A percentile compares a stretch with the other conserved stretches of the same genome.
phyloP scores from a whole-genome alignment of 1,140 invertebrate species.

The Copidosoma floridanum region DNA sequence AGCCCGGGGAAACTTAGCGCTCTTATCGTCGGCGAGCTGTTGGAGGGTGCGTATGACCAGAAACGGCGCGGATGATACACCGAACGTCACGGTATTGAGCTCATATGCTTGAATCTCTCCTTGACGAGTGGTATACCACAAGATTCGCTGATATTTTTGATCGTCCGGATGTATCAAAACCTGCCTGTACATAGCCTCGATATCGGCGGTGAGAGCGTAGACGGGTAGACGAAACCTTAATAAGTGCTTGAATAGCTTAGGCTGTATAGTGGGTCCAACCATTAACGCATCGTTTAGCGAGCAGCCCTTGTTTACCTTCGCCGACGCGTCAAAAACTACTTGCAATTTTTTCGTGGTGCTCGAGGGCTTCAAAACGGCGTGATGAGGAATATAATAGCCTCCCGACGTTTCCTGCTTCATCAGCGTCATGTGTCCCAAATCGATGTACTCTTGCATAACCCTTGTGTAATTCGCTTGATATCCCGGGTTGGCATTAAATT shows the following conservation, averaged over 20 bases:
- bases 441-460: slow-evolving; percentile 46
- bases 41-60: slow-evolving; percentile 7
- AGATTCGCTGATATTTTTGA: slow-evolving; percentile 42
- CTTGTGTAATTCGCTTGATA: slow-evolving; percentile 34
- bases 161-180: slow-evolving; percentile 19
- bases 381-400: slow-evolving; percentile 49
- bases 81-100: slow-evolving; percentile 34
- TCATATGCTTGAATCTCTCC: too few relatives aligned
- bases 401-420: neutral
- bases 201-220: neutral
- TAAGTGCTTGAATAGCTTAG: neutral
- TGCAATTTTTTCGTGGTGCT: slow-evolving; percentile 35
- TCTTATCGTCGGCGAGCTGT: slow-evolving; percentile 8
- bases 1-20: slow-evolving; percentile 28
- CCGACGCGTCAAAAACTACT: neutral
- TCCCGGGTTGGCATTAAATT: slow-evolving; percentile 20
- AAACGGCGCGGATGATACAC: slow-evolving; percentile 24
- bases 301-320: neutral
- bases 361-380: slow-evolving; percentile 42
- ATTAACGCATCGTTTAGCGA: neutral
- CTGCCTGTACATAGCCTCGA: slow-evolving; percentile 1
- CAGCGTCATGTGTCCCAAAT: slow-evolving; percentile 42
- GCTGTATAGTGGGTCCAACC: neutral
- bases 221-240: neutral
- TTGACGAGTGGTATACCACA: too few relatives aligned